A percentile compares a stretch with the other conserved stretches of the same genome.
These are phyloP conservation scores for Aspidapion aeneum DNA, from an alignment of 2,888 invertebrate species.

Conservation along the genomic window DNA sequence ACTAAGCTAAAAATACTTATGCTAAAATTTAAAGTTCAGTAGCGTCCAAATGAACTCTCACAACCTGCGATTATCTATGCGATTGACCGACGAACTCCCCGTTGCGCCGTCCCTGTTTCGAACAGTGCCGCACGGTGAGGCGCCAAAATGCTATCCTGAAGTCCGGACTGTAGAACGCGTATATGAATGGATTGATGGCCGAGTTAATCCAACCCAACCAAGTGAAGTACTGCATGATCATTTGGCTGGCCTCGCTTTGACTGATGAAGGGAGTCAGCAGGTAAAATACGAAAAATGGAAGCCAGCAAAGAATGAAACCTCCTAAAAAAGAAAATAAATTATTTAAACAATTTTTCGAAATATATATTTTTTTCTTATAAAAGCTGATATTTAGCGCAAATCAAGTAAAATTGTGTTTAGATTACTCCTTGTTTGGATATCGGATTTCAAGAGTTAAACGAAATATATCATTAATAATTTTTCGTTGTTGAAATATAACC, in stretches of 20 bases:
- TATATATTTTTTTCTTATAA: too few species aligned
- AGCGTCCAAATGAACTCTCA: not conserved
- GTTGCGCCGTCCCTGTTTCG: not conserved
- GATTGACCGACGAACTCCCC: not conserved
- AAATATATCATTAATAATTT: too few species aligned
- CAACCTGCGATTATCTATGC: not conserved
- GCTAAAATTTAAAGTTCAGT: too few species aligned
- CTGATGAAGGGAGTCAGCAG: slow-evolving; percentile 76
- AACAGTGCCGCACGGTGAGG: slow-evolving; percentile 65
- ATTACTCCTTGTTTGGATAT: too few species aligned
- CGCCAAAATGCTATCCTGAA: slow-evolving; percentile 86
- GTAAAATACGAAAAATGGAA: slow-evolving; percentile 84
- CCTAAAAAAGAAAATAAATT: slow-evolving; percentile 17
- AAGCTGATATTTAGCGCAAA: too few species aligned
- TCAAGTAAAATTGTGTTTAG: too few species aligned
- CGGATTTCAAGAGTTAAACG: too few species aligned
- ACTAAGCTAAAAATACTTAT: too few species aligned
- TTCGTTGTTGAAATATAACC: too few species aligned
- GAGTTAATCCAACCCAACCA: slow-evolving; percentile 92
- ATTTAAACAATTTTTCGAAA: too few species aligned
- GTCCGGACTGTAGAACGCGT: slow-evolving; percentile 85
- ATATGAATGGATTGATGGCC: slow-evolving; percentile 87
- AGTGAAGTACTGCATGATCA: slow-evolving; percentile 71
- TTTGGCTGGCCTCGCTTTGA: slow-evolving; percentile 51
- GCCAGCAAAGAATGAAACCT: slow-evolving; percentile 84